Base-by-base conservation (phyloP, 2,888 invertebrate species). In the Mesopsocus fuscifrons region DNA sequence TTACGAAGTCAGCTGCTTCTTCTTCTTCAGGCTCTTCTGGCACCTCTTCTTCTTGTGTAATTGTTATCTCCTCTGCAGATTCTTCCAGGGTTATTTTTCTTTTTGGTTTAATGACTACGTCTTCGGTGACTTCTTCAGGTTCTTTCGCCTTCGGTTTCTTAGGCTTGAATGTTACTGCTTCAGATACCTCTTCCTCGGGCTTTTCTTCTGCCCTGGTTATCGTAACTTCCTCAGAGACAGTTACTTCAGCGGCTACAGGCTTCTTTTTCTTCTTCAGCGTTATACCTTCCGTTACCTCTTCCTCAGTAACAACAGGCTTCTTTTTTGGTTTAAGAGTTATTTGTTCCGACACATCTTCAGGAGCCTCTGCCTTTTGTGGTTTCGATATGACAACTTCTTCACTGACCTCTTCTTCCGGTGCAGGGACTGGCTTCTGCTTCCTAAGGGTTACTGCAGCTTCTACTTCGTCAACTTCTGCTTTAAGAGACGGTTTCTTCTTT, bases 211-310 rank as follows among this genome's bases (percentile, higher is more conserved):
- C 34, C 20, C 26, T 31, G 18, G 32, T 23, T 5, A 41, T 11
- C 16, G 17, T 21, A 46, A 51, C 43, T 45, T 49, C 52, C 46
- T 54, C 53, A 40, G 44, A 45, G 33, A 48, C 42, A 49, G 51
- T 55, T 34, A 54, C 52, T 51, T 52, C 55, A 44, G 49, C 52
- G 47, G 55, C 53, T 51, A 50, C 53, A 41, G 52, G 51, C 51
- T 52, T 52, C 48, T 55, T 55, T 50, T 58, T 55, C 53, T 55
- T 53, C 55, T 51, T 56, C 51, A 47, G 53, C 41, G 50, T 51
- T 50, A 51, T 54, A 52, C 55, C 55, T 46, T 62, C 62, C 15
- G 59, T 57, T 54, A 59, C 60, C 11, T 59, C 55, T 49, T 62
- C 20, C 35, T 41, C 34, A 3, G 31, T 21, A 17, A 43, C 35